Percentiles rank a stretch among this genome's conserved stretches.
These are phyloP conservation scores for Entomobrya proxima DNA, from an alignment of 2,888 invertebrate genomes.

Conservation along the genomic window DNA sequence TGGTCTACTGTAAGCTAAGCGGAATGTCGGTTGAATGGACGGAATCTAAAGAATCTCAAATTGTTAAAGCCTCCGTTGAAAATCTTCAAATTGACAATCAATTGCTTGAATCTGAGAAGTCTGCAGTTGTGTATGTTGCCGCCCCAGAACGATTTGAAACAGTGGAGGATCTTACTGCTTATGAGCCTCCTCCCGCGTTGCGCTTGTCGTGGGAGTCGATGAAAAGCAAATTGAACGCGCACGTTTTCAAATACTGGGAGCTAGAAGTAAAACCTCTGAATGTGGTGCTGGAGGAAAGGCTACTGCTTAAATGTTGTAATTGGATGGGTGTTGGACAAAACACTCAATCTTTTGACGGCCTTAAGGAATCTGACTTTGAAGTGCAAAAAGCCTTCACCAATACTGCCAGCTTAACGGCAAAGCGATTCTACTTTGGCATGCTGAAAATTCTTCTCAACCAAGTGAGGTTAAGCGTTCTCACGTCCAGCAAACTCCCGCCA, in stretches of 20 bases:
- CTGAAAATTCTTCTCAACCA: conserved; percentile 88
- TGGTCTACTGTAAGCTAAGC: conserved; percentile 77
- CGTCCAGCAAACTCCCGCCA: conserved; percentile 87
- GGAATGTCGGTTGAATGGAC: conserved; percentile 72
- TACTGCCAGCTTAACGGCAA: conserved; percentile 87
- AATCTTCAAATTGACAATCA: conserved; percentile 84
- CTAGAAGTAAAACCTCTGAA: conserved; percentile 80
- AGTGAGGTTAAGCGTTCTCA: conserved; percentile 92
- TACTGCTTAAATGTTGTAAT: conserved; percentile 84
- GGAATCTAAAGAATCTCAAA: conserved; percentile 74
- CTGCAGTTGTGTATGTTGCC: conserved; percentile 88
- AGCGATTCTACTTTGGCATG: conserved; percentile 91
- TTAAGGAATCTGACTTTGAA: conserved; percentile 88
- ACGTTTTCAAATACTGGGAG: conserved; percentile 73
- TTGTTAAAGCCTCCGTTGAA: conserved; percentile 71
- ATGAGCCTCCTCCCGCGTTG: conserved; percentile 86
- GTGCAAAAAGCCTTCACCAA: conserved; percentile 88
- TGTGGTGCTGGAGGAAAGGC: conserved; percentile 90
- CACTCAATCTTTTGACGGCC: conserved; percentile 80
- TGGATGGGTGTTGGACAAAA: conserved; percentile 78
- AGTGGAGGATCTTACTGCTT: conserved; percentile 82
- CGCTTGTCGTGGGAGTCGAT: conserved; percentile 82
- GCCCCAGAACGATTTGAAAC: conserved; percentile 74
- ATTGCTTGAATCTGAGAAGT: conserved; percentile 89
- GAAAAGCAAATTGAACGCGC: conserved; percentile 74